Evolutionary conservation across 2,113 vertebrate genomes (phyloP), one percentile per base, ranked within the genome.

Genomic region (Paradoxurus hermaphroditus): DNA sequence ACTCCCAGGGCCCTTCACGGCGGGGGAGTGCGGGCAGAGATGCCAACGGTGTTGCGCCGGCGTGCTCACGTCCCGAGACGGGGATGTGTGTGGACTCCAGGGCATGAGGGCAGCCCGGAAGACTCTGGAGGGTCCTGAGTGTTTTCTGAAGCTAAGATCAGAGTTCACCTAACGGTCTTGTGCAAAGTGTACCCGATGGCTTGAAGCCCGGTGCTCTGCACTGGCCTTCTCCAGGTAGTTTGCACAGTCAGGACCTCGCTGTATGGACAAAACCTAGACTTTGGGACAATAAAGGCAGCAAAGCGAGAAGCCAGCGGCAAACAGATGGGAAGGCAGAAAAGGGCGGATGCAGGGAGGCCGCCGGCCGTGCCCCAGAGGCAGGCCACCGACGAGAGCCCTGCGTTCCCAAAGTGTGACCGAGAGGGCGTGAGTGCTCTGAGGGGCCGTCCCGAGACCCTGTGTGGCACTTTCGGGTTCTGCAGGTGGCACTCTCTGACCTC

Each of bases 401-500:
- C 9, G 12, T 44, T 82, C 73, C 39, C 23, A 2, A 12, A 49
- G 12, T 1, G 19, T 7, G 86, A 13, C 59, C 5, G 27, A 49
- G 39, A 41, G 3, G 1, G 14, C 27, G 10, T 5, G 14, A 36
- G 59, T 34, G 72, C 39, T 21, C 86, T 39, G 0, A 0, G 34
- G 31, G 19, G 19, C 31, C 21, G 59, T 27, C 75, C 3, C 4
- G 2, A 29, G 31, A 44, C 10, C n/a, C 39, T 0, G 0, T 0
- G 3, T 25, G 10, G 12, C 62, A 46, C 63, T 18, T 8, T 18
- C 41, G 3, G 0, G 34, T 41, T 21, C 8, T 13, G 73, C 4
- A 0, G 15, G 5, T 3, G 12, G 63, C 18, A 4, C n/a, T 1
- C 19, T 0, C 0, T 5, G 21, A 31, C 23, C 3, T 2, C 8